A percentile compares a stretch with the other conserved stretches of the same genome.
These are phyloP conservation scores for Cryptus armator DNA, from an alignment of 2,888 invertebrate genomes.

Conservation along the genomic window DNA sequence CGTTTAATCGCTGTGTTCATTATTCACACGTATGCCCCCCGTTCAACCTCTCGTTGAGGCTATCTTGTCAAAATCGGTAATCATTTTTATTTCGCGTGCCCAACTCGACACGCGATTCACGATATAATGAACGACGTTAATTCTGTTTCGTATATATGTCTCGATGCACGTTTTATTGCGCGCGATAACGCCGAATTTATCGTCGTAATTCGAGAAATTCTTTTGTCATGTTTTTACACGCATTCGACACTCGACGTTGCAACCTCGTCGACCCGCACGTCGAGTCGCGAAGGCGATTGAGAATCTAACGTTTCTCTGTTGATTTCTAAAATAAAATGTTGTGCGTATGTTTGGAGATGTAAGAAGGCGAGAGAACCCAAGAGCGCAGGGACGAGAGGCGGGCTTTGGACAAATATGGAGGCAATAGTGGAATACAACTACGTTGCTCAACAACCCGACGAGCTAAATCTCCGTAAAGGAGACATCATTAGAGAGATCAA, in stretches of 20 bases:
- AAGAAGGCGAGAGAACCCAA: constrained; percentile 67
- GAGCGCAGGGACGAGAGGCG: constrained; percentile 58
- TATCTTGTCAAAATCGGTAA: constrained; percentile 61
- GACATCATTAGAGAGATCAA: constrained; percentile 93
- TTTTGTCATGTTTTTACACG: constrained; percentile 13
- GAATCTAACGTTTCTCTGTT: neutral
- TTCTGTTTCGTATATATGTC: neutral
- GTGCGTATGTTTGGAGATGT: constrained; percentile 67
- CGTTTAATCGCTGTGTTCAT: constrained; percentile 64
- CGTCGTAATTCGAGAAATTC: constrained; percentile 5
- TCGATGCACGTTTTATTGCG: constrained; percentile 12
- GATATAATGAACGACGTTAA: constrained; percentile 12
- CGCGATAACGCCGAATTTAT: neutral
- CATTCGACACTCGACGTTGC: neutral
- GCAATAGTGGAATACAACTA: constrained; percentile 95
- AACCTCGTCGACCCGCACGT: neutral
- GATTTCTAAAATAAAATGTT: neutral
- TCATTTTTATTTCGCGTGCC: constrained; percentile 22
- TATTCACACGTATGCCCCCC: constrained; percentile 71
- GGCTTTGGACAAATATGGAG: constrained; percentile 85
- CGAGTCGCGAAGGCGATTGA: too few relatives aligned
- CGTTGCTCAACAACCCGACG: constrained; percentile 94
- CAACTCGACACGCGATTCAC: neutral
- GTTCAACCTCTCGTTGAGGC: constrained; percentile 32
- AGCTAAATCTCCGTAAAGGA: constrained; percentile 93